These are phyloP conservation scores for Thelaira solivaga DNA, from an alignment of 2,888 invertebrate species.

Conservation along the genomic window DNA sequence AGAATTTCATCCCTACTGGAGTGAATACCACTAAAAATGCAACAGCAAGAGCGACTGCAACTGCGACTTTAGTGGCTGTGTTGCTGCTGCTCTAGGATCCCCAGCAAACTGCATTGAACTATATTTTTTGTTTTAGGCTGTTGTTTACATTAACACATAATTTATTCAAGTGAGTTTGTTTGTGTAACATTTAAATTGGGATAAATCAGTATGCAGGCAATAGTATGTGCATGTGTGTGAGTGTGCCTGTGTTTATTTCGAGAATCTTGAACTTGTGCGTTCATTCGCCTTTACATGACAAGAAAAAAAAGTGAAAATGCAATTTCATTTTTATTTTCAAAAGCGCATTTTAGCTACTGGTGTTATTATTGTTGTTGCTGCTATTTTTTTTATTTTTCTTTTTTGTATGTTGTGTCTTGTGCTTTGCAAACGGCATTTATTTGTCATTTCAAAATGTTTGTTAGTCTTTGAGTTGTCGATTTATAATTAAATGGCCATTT, in stretches of 20 bases:
- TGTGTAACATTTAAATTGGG: not conserved
- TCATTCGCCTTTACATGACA: slow-evolving; percentile 55
- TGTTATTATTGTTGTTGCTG: not conserved
- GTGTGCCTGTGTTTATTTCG: slow-evolving; percentile 27
- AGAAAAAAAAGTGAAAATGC: slow-evolving; percentile 46
- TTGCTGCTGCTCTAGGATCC: slow-evolving; percentile 65
- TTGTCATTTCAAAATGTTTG: not conserved
- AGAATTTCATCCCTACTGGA: no score
- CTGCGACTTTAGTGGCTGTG: not conserved
- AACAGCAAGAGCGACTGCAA: not conserved
- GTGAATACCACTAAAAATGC: no score
- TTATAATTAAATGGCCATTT: no score
- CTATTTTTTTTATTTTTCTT: not conserved
- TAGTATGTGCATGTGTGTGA: not conserved
- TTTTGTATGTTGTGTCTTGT: not conserved
- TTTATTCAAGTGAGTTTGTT: not conserved
- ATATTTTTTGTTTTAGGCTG: slow-evolving; percentile 65
- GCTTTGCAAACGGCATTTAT: not conserved
- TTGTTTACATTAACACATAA: slow-evolving; percentile 36
- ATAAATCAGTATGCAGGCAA: no score
- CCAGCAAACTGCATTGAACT: slow-evolving; percentile 74
- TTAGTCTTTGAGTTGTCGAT: no score
- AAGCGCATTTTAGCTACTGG: not conserved
- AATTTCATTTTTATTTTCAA: slow-evolving; percentile 41
- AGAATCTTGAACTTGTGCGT: slow-evolving; percentile 73